Evolutionary conservation across 2,888 invertebrate genomes (phyloP), one percentile per base, ranked within the genome.

Genomic region (Cephus spinipes): DNA sequence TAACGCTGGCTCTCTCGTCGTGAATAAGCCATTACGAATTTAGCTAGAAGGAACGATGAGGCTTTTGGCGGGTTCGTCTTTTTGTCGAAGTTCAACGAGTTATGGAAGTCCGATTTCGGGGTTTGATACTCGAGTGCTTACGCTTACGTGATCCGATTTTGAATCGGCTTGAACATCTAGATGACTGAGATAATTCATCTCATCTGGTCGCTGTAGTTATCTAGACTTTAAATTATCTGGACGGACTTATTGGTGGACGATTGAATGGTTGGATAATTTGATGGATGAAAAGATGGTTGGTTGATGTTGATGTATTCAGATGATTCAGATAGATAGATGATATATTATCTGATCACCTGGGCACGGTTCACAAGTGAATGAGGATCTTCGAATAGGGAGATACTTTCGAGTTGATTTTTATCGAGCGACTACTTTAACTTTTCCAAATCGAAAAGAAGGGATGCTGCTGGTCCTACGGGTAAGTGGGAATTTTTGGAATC

Each of bases 101-200:
- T 71, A 71, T 71, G 71, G 31, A 71, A 71, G 23, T 55, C 40
- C 9, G 71, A 71, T 31, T 32, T 12, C 12, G 71, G 30, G 31
- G 31, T 9, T 55, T 71, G 71, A 71, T 31, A 71, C 9, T 71
- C 71, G 71, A 30, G 4, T 71, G 30, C 40, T 69, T 69, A 73
- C 73, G 68, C 69, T 68, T 79, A 79, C 80, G 80, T 80, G 80
- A 69, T 77, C 76, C 68, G 80, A 77, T 77, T 80, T n/a, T 30
- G 31, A 79, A 79, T 36, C 36, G 76, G 71, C 30, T 55, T 23
- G 40, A 55, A 1, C 0, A 55, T 55, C 23, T 40, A 40, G 40
- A 40, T 23, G 23, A 55, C 6, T 23, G 23, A 55, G 40, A 55
- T 55, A 23, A 55, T 23, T 55, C 9, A 55, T 55, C 40, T 55